A percentile compares a stretch with the other conserved stretches of the same genome.
phyloP scores from a whole-genome alignment of 2,113 vertebrate genomes.

The Orientallactaga bullata region DNA sequence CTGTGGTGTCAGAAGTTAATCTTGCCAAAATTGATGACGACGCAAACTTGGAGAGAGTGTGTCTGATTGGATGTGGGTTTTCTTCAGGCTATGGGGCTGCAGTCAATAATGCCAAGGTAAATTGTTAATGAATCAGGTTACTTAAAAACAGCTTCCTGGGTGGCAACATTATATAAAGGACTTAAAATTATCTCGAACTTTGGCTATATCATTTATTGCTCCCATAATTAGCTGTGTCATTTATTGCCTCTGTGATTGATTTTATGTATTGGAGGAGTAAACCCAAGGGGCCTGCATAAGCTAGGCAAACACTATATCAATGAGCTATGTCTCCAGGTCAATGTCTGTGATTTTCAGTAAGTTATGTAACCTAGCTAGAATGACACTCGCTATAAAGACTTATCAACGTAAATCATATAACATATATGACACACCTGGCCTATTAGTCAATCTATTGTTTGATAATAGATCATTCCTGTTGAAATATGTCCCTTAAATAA shows the following conservation, averaged over 20 bases:
- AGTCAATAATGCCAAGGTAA: conserved; percentile 89
- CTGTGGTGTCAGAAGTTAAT: conserved; percentile 87
- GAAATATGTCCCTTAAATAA: neutral
- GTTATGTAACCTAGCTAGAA: neutral
- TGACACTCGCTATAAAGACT: neutral
- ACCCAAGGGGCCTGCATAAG: neutral
- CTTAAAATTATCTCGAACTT: neutral
- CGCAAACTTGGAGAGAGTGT: conserved; percentile 90
- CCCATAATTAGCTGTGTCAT: neutral
- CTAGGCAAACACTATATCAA: neutral
- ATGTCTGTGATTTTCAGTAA: neutral
- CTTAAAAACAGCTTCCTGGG: conserved; percentile 5
- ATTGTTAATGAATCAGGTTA: neutral
- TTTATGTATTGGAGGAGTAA: neutral
- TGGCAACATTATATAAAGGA: neutral
- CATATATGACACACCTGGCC: neutral
- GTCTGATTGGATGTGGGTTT: conserved; percentile 91
- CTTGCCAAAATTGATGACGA: conserved; percentile 89
- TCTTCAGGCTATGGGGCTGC: conserved; percentile 91
- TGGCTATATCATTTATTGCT: neutral
- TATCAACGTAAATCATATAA: neutral
- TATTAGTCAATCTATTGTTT: neutral
- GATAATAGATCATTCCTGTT: neutral
- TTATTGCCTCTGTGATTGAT: neutral
- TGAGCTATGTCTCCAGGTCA: neutral